Evolutionary conservation across 1,140 invertebrate genomes (phyloP).

Genomic region (Lysiphlebus fabarum): DNA sequence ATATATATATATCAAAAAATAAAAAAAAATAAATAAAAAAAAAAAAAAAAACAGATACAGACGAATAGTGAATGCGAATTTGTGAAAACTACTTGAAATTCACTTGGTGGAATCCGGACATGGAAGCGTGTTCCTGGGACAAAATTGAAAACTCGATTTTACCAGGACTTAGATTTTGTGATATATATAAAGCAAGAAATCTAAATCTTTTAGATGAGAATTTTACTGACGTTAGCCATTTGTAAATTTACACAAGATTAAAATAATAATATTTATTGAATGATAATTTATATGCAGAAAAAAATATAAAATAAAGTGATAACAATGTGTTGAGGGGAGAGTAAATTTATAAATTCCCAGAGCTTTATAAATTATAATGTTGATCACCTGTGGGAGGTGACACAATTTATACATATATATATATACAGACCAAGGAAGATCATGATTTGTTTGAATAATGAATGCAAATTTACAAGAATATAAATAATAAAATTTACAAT

Average conservation of each 20-base stretch:
- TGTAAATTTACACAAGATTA: no score
- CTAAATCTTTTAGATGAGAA: conserved; percentile 32
- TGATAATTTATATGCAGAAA: no score
- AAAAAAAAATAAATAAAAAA: background rate
- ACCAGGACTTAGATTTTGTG: conserved; percentile 26
- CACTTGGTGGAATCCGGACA: conserved; percentile 22
- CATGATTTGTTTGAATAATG: no score
- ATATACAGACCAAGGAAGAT: no score
- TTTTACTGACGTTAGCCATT: conserved; percentile 6
- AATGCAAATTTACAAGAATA: no score
- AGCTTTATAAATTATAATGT: no score
- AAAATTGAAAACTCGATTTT: conserved; percentile 46
- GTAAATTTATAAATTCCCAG: no score
- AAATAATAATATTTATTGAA: no score
- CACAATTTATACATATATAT: no score
- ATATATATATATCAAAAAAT: conserved; percentile 15
- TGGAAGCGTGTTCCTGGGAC: conserved; percentile 14
- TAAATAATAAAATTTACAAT: no score
- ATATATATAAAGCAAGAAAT: conserved; percentile 16
- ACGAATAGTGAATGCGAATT: conserved; percentile 21
- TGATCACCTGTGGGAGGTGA: no score
- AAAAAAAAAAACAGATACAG: conserved; percentile 6
- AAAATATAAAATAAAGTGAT: background rate
- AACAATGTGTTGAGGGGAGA: no score
- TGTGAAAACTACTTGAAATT: conserved; percentile 33